A percentile compares a stretch with the other conserved stretches of the same genome.
Evolutionary conservation across 2,113 vertebrate genomes (phyloP).

Genomic region (Entelurus aequoreus): DNA sequence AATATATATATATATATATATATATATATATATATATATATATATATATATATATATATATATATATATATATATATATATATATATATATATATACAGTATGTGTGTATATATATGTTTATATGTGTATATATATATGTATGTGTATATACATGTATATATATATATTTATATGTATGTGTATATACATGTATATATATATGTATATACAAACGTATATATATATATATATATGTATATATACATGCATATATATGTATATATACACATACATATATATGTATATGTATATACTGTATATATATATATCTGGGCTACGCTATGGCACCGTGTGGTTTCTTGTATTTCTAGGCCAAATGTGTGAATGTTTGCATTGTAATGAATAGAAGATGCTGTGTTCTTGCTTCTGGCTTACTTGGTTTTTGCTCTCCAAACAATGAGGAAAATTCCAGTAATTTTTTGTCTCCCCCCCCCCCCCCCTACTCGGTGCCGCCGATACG

Average conservation of each 20-base stretch:
- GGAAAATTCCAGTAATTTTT: constrained; percentile 15
- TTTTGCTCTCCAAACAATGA: constrained; percentile 36
- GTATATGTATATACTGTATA: too few species aligned
- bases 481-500: constrained; percentile 2
- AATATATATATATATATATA: too few species aligned
- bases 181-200: too few species aligned
- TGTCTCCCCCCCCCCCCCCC: background rate
- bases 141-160: background rate
- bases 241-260: background rate
- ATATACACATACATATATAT: background rate
- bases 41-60: too few species aligned
- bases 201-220: too few species aligned
- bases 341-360: background rate
- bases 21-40: too few species aligned
- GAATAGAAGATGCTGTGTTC: constrained; percentile 21
- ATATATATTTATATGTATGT: background rate
- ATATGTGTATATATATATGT: background rate
- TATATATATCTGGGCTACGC: background rate
- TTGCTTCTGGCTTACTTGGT: constrained; percentile 26
- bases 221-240: too few species aligned
- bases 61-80: too few species aligned
- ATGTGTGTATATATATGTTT: too few species aligned
- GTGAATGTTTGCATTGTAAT: constrained; percentile 4
- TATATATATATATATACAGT: too few species aligned
- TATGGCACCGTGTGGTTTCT: background rate